Evolutionary conservation across 2,888 invertebrate species (phyloP).

Genomic region (Pyrrhia umbra): DNA sequence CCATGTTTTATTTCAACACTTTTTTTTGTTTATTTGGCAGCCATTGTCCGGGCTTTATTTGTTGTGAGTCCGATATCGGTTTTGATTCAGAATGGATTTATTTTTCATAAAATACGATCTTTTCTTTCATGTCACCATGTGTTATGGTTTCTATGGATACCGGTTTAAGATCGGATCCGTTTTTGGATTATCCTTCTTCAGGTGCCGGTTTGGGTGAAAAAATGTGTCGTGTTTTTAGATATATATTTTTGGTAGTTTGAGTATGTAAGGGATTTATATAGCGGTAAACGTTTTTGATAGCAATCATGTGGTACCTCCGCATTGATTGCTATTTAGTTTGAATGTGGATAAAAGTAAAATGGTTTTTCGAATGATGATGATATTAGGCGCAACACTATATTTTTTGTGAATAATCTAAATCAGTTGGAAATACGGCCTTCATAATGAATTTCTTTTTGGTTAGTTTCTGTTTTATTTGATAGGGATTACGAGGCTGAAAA

Average conservation of each 20-base stretch:
- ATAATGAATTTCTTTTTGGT: too few relatives aligned
- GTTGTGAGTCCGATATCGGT: slow-evolving; percentile 56
- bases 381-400: too few relatives aligned
- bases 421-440: too few relatives aligned
- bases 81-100: slow-evolving; percentile 61
- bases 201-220: neutral
- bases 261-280: neutral
- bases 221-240: slow-evolving; percentile 1
- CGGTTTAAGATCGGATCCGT: slow-evolving; percentile 9
- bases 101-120: slow-evolving; percentile 58
- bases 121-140: slow-evolving; percentile 45
- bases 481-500: too few relatives aligned
- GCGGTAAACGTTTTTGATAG: too few relatives aligned
- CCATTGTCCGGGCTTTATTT: slow-evolving; percentile 63
- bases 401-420: too few relatives aligned
- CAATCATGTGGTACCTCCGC: too few relatives aligned
- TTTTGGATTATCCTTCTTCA: slow-evolving; percentile 18
- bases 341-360: neutral
- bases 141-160: slow-evolving; percentile 38
- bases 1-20: slow-evolving; percentile 54
- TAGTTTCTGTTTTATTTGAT: too few relatives aligned
- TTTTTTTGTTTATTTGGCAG: slow-evolving; percentile 43
- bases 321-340: neutral
- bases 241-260: neutral
- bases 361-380: too few relatives aligned